Base-by-base conservation (phyloP, 2,888 invertebrate species). In the Acanthosepion lycidas region DNA sequence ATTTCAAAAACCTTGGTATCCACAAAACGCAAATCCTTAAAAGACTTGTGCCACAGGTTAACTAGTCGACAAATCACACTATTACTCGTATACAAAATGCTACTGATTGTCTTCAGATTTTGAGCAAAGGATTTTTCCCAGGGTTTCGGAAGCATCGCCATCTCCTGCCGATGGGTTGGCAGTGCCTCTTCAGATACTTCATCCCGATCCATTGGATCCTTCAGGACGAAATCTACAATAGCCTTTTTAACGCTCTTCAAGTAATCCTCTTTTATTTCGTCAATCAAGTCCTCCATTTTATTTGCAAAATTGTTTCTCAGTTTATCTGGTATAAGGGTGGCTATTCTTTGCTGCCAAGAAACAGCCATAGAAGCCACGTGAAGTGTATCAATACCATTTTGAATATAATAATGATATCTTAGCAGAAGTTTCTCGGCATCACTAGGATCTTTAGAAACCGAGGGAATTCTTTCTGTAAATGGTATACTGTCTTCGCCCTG, bases 371-470 rank as follows among this genome's bases (percentile, higher is more conserved):
- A 98, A 0, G 99, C 98, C 0, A 99, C 98, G 97, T 99, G 98
- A 95, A 98, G 98, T 6, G 99, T 99, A 97, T 99, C 99, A 93
- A 99, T 98, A 0, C 99, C 99, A 97, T 99, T 98, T 96, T 98
- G 98, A 94, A 99, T 98, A 96, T 99, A 99, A 97, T 99, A 99
- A 97, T 99, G 98, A 97, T 99, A 99, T 95, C 99, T 98, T 96
- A 98, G 96, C 12, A 97, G 96, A 92, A 51, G 49, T n/a, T 78
- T 78, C n/a, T 78, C n/a, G 23, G n/a, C 33, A 33, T 78, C 78
- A 9, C n/a, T n/a, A n/a, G 33, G 78, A 78, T n/a, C 78, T 78
- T 78, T 78, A 78, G 8, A 9, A 9, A 1, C n/a, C 15, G 33
- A 33, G 4, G 78, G 78, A 78, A 78, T 78, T 78, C 3, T 78